Percentiles rank a stretch among this genome's conserved stretches.
Evolutionary conservation across 2,797 vertebrate genomes (phyloP).

Genomic region (Pseudocheirus occidentalis): DNA sequence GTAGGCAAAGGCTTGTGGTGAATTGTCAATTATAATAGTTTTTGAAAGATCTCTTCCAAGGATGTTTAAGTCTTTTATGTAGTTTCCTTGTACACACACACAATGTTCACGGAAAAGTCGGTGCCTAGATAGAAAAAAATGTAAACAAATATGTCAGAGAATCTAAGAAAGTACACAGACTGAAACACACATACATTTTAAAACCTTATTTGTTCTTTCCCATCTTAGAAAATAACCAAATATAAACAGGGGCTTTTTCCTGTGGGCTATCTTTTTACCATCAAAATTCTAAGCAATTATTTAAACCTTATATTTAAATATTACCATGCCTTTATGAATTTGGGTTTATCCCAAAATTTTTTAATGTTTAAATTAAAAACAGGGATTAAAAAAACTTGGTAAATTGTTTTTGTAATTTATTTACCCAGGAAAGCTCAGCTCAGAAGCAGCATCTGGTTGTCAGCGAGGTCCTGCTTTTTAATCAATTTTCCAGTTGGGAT

Average conservation of each 20-base stretch:
- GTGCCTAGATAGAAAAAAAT: conserved; percentile 88
- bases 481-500: conserved; percentile 78
- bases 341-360: conserved; percentile 57
- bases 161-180: conserved; percentile 36
- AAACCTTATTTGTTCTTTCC: conserved; percentile 45
- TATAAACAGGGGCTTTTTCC: conserved; percentile 43
- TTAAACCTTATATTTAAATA: conserved; percentile 42
- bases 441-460: conserved; percentile 81
- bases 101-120: conserved; percentile 98
- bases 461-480: conserved; percentile 77
- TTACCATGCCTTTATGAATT: conserved; percentile 59
- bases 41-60: conserved; percentile 98
- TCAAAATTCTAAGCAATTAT: conserved; percentile 24
- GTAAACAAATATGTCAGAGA: conserved; percentile 34
- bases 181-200: not conserved
- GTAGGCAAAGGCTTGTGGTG: conserved; percentile 99
- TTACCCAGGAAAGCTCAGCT: conserved; percentile 73
- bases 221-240: conserved; percentile 2
- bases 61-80: conserved; percentile 99
- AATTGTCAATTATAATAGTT: conserved; percentile 99
- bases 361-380: conserved; percentile 62
- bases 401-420: conserved; percentile 68
- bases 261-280: conserved; percentile 36
- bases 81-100: conserved; percentile 99
- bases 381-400: conserved; percentile 41